Evolutionary conservation across 1,140 invertebrate species (phyloP), one percentile per base, ranked within the genome.

Genomic region (Aphis gossypii): DNA sequence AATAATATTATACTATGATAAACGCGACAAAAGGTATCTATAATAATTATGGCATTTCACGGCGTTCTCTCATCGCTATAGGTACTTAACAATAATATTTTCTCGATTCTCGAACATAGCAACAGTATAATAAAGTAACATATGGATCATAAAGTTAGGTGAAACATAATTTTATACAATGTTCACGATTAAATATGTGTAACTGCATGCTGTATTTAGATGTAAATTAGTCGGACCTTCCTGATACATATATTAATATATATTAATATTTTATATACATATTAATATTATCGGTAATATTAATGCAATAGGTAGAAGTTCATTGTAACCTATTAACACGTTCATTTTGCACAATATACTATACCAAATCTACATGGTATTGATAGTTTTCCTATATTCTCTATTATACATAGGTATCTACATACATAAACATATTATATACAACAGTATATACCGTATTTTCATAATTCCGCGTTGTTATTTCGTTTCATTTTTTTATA

Each of bases 401-500:
- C 14, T 18, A 48, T 14, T 18, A 48, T 48, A 51, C 18, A 51
- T 51, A 51, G 38, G 38, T 11, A 46, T 46, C 11, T 11, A 46
- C 9, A 46, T 46, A 46, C 35, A 46, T 68, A 68, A 14, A n/a
- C n/a, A 30, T n/a, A n/a, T n/a, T 68, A n/a, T 30, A 30, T 68
- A 76, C 11, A 18, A 51, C 14, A 51, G 48, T 54, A 76, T 30
- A 68, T n/a, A 68, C 38, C 38, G 38, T 41, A 68, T 68, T 76
- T 76, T n/a, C 30, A 76, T 76, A 76, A n/a, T 76, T 68, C 30
- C 30, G 11, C 30, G 30, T n/a, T 68, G 60, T n/a, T 68, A 30
- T 68, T 76, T 76, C n/a, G 30, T 76, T 76, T n/a, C 30, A 38
- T 83, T 83, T 83, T 41, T 86, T 86, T 86, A 86, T 46, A 86